phyloP scores from a whole-genome alignment of 2,888 invertebrate genomes.

The Drosophila hamatofila region DNA sequence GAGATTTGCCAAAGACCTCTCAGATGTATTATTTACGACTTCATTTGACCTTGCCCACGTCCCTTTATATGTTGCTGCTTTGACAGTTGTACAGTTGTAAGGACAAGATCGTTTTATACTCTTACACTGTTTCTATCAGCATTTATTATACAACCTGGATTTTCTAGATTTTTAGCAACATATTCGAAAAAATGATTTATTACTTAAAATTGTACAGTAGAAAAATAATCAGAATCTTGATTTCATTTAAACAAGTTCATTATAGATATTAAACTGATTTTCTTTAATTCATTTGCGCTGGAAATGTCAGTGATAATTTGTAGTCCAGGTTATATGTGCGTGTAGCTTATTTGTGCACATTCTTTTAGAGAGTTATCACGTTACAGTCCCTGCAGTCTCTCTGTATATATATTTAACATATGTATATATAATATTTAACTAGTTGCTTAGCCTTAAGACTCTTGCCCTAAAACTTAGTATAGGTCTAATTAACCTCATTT shows the following conservation, averaged over 20 bases:
- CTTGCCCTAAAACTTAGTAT: too few relatives aligned
- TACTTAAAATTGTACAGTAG: neutral
- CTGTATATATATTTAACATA: too few relatives aligned
- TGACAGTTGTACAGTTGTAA: neutral
- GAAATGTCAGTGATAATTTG: neutral
- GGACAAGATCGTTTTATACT: neutral
- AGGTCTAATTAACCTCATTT: neutral
- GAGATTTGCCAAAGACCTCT: neutral
- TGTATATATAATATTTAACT: too few relatives aligned
- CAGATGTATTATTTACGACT: neutral
- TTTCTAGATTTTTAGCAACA: too few relatives aligned
- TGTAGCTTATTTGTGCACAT: neutral
- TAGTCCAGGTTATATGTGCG: too few relatives aligned
- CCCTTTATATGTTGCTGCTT: neutral
- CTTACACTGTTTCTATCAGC: neutral
- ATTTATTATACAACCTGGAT: neutral
- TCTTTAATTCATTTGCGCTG: neutral
- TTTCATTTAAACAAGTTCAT: too few relatives aligned
- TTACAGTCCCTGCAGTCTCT: neutral
- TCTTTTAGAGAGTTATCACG: neutral
- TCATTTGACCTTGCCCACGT: neutral
- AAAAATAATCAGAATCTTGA: neutral
- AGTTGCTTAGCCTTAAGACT: neutral
- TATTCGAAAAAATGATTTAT: neutral
- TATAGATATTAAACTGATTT: neutral